These are phyloP conservation scores for Benitochromis conjunctus DNA, from an alignment of 2,113 vertebrate species.

Conservation along the genomic window DNA sequence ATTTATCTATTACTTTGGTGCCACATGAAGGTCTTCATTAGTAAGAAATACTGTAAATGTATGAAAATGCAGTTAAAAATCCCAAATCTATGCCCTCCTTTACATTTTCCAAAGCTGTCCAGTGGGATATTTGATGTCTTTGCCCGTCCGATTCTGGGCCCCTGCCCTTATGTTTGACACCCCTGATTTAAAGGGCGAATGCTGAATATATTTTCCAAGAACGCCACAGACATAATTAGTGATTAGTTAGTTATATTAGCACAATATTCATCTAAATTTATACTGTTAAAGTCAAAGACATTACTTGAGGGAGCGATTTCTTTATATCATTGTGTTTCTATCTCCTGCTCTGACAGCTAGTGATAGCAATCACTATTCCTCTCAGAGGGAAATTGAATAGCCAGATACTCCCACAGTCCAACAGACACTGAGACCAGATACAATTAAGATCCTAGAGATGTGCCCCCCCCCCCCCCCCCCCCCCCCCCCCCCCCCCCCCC, in stretches of 20 bases:
- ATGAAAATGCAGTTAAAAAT: too few species aligned
- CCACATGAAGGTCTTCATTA: too few species aligned
- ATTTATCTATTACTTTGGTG: too few species aligned
- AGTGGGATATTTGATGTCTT: neutral
- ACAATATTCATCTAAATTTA: neutral
- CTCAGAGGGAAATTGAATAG: neutral
- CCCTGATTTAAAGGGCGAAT: neutral
- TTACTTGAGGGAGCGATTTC: neutral
- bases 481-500: neutral
- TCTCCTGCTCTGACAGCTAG: constrained; percentile 3
- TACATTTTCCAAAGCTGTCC: neutral
- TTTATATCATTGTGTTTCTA: neutral
- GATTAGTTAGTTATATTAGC: neutral
- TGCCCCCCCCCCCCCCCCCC: neutral
- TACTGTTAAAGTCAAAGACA: neutral
- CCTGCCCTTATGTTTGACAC: neutral
- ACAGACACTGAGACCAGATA: neutral
- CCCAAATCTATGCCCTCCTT: neutral
- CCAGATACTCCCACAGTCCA: neutral
- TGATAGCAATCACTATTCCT: neutral
- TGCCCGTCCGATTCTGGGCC: neutral
- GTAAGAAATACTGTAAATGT: too few species aligned
- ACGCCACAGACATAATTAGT: neutral
- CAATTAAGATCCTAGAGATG: neutral
- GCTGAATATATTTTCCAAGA: neutral